These are phyloP conservation scores for Tetheella fluctuosa DNA, from an alignment of 2,888 invertebrate species.

Conservation along the genomic window DNA sequence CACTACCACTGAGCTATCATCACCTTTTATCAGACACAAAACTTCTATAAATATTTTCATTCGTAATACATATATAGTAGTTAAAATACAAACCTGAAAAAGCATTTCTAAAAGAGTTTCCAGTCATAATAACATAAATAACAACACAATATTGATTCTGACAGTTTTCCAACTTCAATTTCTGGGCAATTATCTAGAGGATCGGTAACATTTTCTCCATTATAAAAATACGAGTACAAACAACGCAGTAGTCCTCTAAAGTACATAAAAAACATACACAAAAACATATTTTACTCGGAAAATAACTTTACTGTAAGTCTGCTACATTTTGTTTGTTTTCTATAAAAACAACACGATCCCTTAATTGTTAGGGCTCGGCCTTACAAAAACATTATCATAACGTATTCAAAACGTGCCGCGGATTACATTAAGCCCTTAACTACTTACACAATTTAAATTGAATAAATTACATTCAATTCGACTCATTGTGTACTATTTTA, in stretches of 20 bases:
- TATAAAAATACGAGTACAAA: neutral
- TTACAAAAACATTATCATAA: conserved; percentile 24
- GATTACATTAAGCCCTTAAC: conserved; percentile 29
- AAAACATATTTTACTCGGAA: neutral
- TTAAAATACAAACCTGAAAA: neutral
- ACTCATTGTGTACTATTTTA: conserved; percentile 18
- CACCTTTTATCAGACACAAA: no score
- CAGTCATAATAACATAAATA: neutral
- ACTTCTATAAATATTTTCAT: no score
- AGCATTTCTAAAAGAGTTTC: neutral
- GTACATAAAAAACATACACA: neutral
- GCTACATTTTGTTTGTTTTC: conserved; percentile 1
- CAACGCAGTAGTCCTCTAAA: neutral
- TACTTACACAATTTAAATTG: conserved; percentile 25
- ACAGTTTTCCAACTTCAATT: neutral
- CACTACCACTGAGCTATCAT: no score
- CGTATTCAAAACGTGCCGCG: conserved; percentile 28
- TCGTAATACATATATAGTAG: neutral
- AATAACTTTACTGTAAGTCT: neutral
- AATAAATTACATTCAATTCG: conserved; percentile 26
- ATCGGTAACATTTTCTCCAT: neutral
- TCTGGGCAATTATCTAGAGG: neutral
- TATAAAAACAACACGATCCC: conserved; percentile 2
- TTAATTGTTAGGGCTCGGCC: neutral
- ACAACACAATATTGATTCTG: neutral